phyloP scores from a whole-genome alignment of 2,113 vertebrate species.

The Dolichotis patagonum region DNA sequence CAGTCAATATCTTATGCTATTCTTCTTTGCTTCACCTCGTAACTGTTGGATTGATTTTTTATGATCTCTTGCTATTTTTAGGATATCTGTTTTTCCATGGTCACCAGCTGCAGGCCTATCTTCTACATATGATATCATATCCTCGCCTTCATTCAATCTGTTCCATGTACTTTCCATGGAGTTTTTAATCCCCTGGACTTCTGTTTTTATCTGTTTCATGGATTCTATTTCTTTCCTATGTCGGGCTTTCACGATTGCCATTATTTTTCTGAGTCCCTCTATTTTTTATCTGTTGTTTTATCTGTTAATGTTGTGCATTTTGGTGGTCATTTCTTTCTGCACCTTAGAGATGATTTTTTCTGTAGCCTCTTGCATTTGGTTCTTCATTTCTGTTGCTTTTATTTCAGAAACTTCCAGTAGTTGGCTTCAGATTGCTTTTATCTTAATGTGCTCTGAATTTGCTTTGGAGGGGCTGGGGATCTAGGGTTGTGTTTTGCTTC shows the following conservation, averaged over 20 bases:
- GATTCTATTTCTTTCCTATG: not conserved
- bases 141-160: not conserved
- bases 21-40: not conserved
- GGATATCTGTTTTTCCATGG: not conserved
- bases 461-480: not conserved
- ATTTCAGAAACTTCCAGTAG: not conserved
- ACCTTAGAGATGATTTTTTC: not conserved
- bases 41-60: not conserved
- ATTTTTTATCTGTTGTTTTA: not conserved
- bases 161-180: not conserved
- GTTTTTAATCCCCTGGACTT: not conserved
- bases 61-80: not conserved
- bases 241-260: not conserved
- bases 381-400: not conserved
- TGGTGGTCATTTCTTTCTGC: not conserved
- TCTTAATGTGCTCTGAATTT: not conserved
- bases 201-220: not conserved
- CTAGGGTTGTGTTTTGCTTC: not conserved
- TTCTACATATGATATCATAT: not conserved
- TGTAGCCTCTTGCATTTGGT: not conserved
- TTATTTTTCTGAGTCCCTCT: not conserved
- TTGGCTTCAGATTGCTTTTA: not conserved
- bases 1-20: not conserved
- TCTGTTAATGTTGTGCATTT: not conserved
- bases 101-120: not conserved